Evolutionary conservation across 1,140 invertebrate genomes (phyloP), one percentile per base, ranked within the genome.

Genomic region (Parasteatoda tepidariorum): DNA sequence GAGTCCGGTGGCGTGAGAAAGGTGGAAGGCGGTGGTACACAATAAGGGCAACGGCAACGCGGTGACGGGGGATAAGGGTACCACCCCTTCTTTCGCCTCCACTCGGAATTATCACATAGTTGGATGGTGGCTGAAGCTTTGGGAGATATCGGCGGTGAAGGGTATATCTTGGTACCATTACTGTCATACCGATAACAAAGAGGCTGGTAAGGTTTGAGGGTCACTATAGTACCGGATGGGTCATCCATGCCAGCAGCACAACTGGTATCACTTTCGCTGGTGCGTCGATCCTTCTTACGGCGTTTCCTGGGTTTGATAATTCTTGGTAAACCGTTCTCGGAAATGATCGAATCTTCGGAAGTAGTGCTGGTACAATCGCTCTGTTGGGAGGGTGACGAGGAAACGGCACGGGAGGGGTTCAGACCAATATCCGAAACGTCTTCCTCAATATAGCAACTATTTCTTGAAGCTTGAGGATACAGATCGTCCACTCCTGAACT

Each of bases 221-320:
- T 88, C 31, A 88, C 88, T 26, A 88, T 87, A 24, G 87, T 55
- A 15, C 78, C 75, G 9, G 55, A 41, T 5, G 41, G 15, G 7
- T 74, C 61, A 38, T 81, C 73, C 24, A 30, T 62, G 55, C 22
- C 26, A 28, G 26, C 22, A 31, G 34, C 31, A 4, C 41, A 9
- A 31, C 62, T 64, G 33, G n/a, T 54, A 3, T 88, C 90, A 93
- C 88, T 95, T 95, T 71, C 94, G 30, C 73, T 68, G 9, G 62
- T 41, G 4, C 71, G 62, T 22, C 61, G 28, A 86, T 96, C 95
- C 89, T 96, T 96, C 92, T 96, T 97, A 86, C 95, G 92, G 24
- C 95, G 91, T 88, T 97, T 97, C 13, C 95, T 90, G 0, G 95
- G 95, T 88, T 96, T 97, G 86, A 96, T 96, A 68, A 96, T 95